Base-by-base conservation (phyloP, 2,888 invertebrate genomes). In the Ctenicera cuprea region DNA sequence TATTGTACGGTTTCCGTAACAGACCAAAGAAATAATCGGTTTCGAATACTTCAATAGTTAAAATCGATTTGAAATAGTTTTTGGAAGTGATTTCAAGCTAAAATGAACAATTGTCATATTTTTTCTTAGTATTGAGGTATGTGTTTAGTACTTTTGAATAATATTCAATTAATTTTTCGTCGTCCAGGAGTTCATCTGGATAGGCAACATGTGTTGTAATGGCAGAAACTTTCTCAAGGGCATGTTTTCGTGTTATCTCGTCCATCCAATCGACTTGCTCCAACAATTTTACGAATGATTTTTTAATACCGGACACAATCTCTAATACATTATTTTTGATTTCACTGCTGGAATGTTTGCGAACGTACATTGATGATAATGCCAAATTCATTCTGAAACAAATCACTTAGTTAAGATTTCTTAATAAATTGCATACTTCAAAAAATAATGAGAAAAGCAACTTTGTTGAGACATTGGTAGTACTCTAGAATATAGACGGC, bases 301-400 rank as follows among this genome's bases (percentile, higher is more conserved):
- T 78, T 79, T 84, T 84, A 68, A 87, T 83, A 74, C 82, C 80
- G 65, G 81, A 77, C 61, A 85, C 83, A 73, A 87, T 81, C 22
- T 82, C 80, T 12, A 81, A 69, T 16, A 83, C 82, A 22, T 80
- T 78, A 11, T 76, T 73, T 76, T 81, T 82, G 8, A 78, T 79
- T 7, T 83, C 82, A 48, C 83, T 82, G 77, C 94, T 91, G 88
- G 96, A 96, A 84, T 94, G 93, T 82, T 93, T 93, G 68, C 92
- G 89, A 2, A 96, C 94, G 86, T 95, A 96, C 11, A 95, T 88
- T 0, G 95, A 93, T 22, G 95, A 95, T 20, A 92, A 91, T 7
- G 93, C 91, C 61, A 92, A 90, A 18, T 90, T 89, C 85, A 93
- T 88, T 81, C 92, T 92, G 86, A 68, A 80, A 75, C n/a, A n/a